Conservation (phyloP, 1,140 invertebrate genomes). For the Globodera rostochiensis region DNA sequence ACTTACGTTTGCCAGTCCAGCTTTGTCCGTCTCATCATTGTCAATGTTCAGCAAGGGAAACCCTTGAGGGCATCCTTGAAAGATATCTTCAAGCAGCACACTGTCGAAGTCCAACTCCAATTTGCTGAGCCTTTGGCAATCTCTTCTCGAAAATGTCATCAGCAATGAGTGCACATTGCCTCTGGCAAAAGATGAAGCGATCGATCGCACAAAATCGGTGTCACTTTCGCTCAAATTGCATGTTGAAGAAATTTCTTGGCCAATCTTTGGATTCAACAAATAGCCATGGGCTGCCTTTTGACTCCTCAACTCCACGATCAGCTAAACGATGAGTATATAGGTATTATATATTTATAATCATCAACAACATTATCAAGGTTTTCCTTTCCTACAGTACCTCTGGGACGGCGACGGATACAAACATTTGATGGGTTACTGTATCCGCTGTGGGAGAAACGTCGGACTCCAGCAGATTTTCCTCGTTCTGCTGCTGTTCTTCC, state of each 20-base stretch:
- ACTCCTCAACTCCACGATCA: constrained; percentile 20
- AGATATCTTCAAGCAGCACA: constrained; percentile 3
- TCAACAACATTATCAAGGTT: neutral
- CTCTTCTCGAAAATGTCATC: neutral
- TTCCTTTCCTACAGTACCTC: neutral
- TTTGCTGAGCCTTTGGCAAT: neutral
- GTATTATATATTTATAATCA: too few species aligned
- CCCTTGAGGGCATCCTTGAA: neutral
- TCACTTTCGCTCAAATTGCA: neutral
- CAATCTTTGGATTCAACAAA: constrained; percentile 1
- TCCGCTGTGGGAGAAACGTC: neutral
- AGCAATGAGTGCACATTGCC: neutral
- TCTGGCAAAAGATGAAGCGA: neutral
- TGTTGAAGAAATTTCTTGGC: neutral
- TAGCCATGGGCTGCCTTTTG: constrained; percentile 15
- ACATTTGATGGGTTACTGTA: constrained; percentile 16
- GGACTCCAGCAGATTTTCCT: neutral
- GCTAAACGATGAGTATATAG: constrained; percentile 1
- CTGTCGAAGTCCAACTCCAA: neutral
- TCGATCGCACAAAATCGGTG: neutral
- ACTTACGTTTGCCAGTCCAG: neutral
- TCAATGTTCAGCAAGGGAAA: neutral
- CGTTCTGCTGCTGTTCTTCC: neutral
- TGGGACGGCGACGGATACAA: constrained; percentile 12
- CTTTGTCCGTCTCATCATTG: neutral